Base-by-base conservation (phyloP, 2,113 vertebrate species). In the Mirounga angustirostris region DNA sequence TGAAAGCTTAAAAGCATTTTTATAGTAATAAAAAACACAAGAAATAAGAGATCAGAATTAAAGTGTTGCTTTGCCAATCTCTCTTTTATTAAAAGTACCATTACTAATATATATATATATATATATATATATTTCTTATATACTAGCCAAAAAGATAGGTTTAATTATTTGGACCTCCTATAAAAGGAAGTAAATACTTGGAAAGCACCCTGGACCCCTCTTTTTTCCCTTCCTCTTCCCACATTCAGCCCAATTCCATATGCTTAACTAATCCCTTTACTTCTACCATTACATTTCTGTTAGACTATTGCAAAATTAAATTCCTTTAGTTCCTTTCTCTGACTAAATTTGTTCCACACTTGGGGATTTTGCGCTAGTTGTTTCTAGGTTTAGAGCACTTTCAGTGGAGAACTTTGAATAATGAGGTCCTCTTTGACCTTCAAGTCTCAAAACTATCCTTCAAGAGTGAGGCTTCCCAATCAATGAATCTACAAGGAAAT, bases 1-100 rank as follows among this genome's bases (percentile, higher is more conserved):
- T 94, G 46, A 89, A 79, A 88, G 8, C 36, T 89, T 89, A 78
- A 85, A 95, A 97, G 11, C 3, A 83, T 59, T 97, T 97, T 93
- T 76, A 73, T 61, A 80, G 22, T 26, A 85, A 86, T 86, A 76
- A 63, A 95, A 91, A 21, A 11, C 18, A 78, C 9, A 89, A 89
- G 52, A 96, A 81, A 79, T 89, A 61, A 81, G 15, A 65, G 15
- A 93, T 69, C 2, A 50, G 13, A 89, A 78, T 74, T 74, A 90
- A 94, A 91, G 15, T 28, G 43, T 80, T 87, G n/a, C 5, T 96
- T 95, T 93, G 33, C 15, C 85, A 94, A 61, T 92, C 14, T 36
- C 3, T 95, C 9, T 86, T 78, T 80, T 84, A 91, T 87, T 95
- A 78, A 94, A 85, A 71, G 1, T 71, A 65, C 13, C 43, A 89